phyloP scores from a whole-genome alignment of 2,113 vertebrate species.

The Istiophorus platypterus region DNA sequence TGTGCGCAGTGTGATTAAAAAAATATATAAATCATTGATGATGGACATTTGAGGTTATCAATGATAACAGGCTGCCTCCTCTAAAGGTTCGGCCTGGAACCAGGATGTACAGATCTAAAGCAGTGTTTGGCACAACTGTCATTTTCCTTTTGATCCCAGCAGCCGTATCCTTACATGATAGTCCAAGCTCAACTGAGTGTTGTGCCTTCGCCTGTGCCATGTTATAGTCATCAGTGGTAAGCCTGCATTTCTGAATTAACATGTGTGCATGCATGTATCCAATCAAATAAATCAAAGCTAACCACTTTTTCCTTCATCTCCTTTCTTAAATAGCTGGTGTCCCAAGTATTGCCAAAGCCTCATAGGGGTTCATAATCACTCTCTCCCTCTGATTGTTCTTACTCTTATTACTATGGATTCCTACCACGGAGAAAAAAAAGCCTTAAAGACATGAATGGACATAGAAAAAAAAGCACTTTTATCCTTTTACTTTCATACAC shows the following conservation, averaged over 20 bases:
- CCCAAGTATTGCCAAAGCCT: neutral
- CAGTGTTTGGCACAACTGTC: slow-evolving; percentile 22
- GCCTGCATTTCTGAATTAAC: neutral
- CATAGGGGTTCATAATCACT: slow-evolving; percentile 6
- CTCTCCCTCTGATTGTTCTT: slow-evolving; percentile 16
- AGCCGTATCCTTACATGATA: slow-evolving; percentile 29
- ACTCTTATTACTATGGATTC: slow-evolving; percentile 39
- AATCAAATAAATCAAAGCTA: slow-evolving; percentile 56
- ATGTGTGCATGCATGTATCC: slow-evolving; percentile 18
- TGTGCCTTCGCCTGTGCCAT: slow-evolving; percentile 21
- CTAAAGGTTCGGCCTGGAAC: slow-evolving; percentile 3
- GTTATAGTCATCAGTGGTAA: slow-evolving; percentile 19
- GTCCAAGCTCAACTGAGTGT: slow-evolving; percentile 28
- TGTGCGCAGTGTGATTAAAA: neutral
- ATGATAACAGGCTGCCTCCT: slow-evolving; percentile 22
- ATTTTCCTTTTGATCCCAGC: slow-evolving; percentile 54
- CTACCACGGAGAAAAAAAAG: slow-evolving; percentile 29
- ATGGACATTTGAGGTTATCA: slow-evolving; percentile 43
- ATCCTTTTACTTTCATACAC: slow-evolving; percentile 11
- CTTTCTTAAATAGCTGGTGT: slow-evolving; percentile 31
- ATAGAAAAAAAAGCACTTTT: neutral
- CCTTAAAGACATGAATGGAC: slow-evolving; percentile 37
- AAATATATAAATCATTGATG: slow-evolving; percentile 9
- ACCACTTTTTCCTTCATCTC: slow-evolving; percentile 54
- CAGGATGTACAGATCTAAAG: slow-evolving; percentile 32